Conservation (phyloP, 2,888 invertebrate genomes). For the Tenthredo distinguenda region DNA sequence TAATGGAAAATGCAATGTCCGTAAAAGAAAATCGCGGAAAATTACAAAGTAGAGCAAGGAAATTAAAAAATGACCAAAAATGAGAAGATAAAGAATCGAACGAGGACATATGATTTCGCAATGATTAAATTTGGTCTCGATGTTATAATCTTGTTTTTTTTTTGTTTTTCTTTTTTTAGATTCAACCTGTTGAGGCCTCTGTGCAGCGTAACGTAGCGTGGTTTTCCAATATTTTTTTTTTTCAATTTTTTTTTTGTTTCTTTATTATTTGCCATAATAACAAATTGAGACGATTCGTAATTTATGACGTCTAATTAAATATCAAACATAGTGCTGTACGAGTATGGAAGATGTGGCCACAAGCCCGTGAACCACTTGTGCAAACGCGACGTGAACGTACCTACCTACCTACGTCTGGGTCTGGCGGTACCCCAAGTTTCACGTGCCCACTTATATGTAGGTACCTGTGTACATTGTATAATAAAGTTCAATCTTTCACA, state of each 20-base stretch:
- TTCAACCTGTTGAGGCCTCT: not conserved
- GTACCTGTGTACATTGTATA: not conserved
- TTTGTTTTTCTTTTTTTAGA: not conserved
- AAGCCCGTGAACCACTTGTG: slow-evolving; percentile 32
- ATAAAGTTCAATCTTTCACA: slow-evolving; percentile 10
- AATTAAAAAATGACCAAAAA: not conserved
- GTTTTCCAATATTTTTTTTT: not conserved
- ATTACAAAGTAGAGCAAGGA: not conserved
- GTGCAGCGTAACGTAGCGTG: not conserved
- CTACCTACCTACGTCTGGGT: not conserved
- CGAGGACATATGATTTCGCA: not conserved
- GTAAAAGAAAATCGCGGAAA: not conserved
- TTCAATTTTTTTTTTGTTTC: not conserved
- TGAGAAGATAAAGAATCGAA: not conserved
- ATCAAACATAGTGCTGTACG: slow-evolving; percentile 7
- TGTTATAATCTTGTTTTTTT: not conserved
- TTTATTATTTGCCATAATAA: slow-evolving; percentile 8
- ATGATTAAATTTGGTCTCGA: not conserved
- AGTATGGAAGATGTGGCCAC: not conserved
- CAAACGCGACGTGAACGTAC: slow-evolving; percentile 16
- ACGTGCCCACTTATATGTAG: not conserved
- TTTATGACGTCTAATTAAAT: slow-evolving; percentile 24
- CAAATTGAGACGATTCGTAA: slow-evolving; percentile 32
- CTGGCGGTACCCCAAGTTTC: slow-evolving; percentile 4
- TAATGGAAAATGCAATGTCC: not conserved